A percentile compares a stretch with the other conserved stretches of the same genome.
Conservation (phyloP, 2,888 invertebrate genomes). For the Spatulosminthurus flaviceps region DNA sequence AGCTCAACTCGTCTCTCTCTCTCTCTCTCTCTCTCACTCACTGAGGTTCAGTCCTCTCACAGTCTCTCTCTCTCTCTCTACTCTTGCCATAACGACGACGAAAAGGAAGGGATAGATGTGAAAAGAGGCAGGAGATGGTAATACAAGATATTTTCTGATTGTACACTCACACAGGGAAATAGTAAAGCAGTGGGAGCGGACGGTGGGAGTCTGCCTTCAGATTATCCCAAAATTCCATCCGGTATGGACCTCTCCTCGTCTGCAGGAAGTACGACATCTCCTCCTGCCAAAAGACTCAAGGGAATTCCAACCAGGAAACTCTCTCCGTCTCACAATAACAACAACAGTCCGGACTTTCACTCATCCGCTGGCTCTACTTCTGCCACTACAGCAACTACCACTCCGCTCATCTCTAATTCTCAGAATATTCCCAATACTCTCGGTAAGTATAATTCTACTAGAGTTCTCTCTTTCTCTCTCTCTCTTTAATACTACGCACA, state of each 20-base stretch:
- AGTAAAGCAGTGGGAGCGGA: slow-evolving; percentile 40
- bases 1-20: slow-evolving; percentile 11
- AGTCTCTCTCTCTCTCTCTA: neutral
- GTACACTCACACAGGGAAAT: slow-evolving; percentile 42
- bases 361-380: slow-evolving; percentile 21
- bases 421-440: slow-evolving; percentile 26
- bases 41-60: too few relatives aligned
- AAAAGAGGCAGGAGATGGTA: slow-evolving; percentile 7
- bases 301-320: slow-evolving; percentile 39
- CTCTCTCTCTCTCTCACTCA: neutral
- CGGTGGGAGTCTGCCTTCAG: slow-evolving; percentile 45
- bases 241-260: slow-evolving; percentile 60
- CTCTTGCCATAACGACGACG: neutral
- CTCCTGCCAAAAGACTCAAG: slow-evolving; percentile 45
- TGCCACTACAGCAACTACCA: slow-evolving; percentile 7
- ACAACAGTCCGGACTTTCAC: slow-evolving; percentile 43
- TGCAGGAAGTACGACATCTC: slow-evolving; percentile 22
- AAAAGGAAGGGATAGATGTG: neutral
- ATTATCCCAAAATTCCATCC: slow-evolving; percentile 48
- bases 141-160: slow-evolving; percentile 27
- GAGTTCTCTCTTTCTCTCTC: neutral
- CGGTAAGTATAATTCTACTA: slow-evolving; percentile 4
- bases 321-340: slow-evolving; percentile 32
- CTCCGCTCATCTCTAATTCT: slow-evolving; percentile 28
- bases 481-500: neutral